Evolutionary conservation across 2,888 invertebrate genomes (phyloP).

Genomic region (Teleogryllus oceanicus): DNA sequence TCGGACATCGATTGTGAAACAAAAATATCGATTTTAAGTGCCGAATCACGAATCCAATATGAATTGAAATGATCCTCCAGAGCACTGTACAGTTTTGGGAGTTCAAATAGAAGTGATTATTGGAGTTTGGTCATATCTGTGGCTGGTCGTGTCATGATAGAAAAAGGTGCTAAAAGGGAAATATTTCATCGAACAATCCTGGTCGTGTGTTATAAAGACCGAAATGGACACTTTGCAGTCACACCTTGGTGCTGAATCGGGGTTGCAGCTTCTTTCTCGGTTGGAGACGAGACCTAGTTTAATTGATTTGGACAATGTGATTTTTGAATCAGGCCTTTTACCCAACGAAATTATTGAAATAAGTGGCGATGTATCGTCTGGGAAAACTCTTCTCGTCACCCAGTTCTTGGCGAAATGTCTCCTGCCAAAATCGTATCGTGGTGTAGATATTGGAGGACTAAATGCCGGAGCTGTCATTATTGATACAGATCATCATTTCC

Average conservation of each 20-base stretch:
- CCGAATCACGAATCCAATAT: too few relatives aligned
- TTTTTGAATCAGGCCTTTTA: conserved; percentile 50
- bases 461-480: conserved; percentile 50
- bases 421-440: conserved; percentile 45
- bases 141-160: too few relatives aligned
- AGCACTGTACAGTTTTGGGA: too few relatives aligned
- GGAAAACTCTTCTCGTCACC: conserved; percentile 51
- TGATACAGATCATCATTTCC: conserved; percentile 54
- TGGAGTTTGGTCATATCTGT: too few relatives aligned
- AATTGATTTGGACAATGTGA: conserved; percentile 49
- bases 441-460: conserved; percentile 47
- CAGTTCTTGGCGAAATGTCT: conserved; percentile 52
- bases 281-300: conserved; percentile 50
- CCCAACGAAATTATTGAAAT: conserved; percentile 52
- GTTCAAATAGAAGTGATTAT: too few relatives aligned
- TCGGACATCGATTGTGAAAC: too few relatives aligned
- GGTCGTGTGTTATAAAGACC: too few relatives aligned
- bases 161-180: too few relatives aligned
- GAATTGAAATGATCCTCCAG: too few relatives aligned
- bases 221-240: too few relatives aligned
- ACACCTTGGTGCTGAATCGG: conserved; percentile 50
- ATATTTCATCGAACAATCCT: too few relatives aligned
- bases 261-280: conserved; percentile 57
- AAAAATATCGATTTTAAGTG: too few relatives aligned
- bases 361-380: conserved; percentile 48